phyloP scores from a whole-genome alignment of 2,888 invertebrate species.

The Callyntrura sp. region DNA sequence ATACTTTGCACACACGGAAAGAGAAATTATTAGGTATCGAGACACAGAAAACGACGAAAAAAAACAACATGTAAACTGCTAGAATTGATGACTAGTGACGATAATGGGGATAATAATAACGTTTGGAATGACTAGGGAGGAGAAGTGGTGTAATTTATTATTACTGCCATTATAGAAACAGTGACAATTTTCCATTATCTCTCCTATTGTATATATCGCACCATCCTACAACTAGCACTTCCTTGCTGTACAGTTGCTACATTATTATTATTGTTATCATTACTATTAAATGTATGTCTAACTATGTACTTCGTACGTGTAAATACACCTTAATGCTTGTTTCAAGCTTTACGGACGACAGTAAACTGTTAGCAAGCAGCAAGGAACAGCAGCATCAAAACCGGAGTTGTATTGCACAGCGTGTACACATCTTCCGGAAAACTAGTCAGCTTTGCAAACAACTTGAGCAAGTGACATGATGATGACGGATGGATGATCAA shows the following conservation, averaged over 20 bases:
- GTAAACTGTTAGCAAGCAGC: constrained; percentile 19
- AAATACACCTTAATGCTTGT: neutral
- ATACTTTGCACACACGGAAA: neutral
- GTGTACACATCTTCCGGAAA: constrained; percentile 68
- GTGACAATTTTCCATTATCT: neutral
- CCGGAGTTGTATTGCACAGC: constrained; percentile 38
- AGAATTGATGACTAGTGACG: constrained; percentile 1
- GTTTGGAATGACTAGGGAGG: neutral
- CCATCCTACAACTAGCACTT: constrained; percentile 19
- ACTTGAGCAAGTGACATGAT: constrained; percentile 39
- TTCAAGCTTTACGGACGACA: neutral
- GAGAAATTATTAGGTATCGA: neutral
- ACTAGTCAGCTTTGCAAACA: constrained; percentile 72
- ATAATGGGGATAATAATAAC: constrained; percentile 51
- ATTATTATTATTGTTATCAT: neutral
- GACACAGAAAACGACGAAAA: neutral
- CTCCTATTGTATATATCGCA: constrained; percentile 1
- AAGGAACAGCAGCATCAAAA: no score
- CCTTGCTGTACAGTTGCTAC: no score
- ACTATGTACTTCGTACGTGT: neutral
- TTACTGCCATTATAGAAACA: constrained; percentile 8
- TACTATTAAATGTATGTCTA: neutral
- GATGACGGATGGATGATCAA: constrained; percentile 54
- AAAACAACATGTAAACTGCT: neutral
- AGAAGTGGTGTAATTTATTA: constrained; percentile 21